Evolutionary conservation across 2,888 invertebrate species (phyloP).

Genomic region (Agrotis puta): DNA sequence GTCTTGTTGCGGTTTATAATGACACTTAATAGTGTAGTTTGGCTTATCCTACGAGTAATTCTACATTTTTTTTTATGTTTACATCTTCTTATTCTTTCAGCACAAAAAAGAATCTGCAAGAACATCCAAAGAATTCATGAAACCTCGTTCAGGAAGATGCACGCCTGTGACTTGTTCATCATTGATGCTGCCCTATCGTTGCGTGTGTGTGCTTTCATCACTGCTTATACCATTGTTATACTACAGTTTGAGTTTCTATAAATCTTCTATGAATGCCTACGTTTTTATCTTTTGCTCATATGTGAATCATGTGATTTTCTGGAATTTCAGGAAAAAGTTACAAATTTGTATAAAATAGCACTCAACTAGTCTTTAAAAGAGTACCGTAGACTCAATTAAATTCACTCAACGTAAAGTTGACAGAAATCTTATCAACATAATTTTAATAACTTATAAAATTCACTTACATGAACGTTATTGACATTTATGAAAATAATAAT

Average conservation of each 20-base stretch:
- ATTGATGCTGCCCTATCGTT: constrained; percentile 1
- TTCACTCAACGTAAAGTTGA: background rate
- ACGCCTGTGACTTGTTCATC: background rate
- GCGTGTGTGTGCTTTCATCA: background rate
- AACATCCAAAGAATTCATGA: background rate
- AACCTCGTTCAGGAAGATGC: background rate
- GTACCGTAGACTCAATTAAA: background rate
- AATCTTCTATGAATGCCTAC: background rate
- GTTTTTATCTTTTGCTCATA: background rate
- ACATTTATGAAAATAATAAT: background rate
- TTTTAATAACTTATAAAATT: background rate
- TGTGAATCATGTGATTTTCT: background rate
- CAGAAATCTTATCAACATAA: too few species aligned
- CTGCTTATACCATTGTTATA: constrained; percentile 12
- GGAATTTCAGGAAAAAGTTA: background rate
- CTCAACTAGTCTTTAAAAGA: background rate
- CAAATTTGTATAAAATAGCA: background rate
- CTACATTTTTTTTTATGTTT: background rate
- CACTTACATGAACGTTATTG: background rate
- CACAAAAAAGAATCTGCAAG: constrained; percentile 1
- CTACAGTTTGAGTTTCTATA: constrained; percentile 23
- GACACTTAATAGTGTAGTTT: background rate
- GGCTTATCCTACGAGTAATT: background rate
- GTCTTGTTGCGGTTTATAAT: too few species aligned
- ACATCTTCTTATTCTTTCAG: background rate